A percentile compares a stretch with the other conserved stretches of the same genome.
phyloP scores from a whole-genome alignment of 1,140 invertebrate species.

The Gonatopus flavifemur region DNA sequence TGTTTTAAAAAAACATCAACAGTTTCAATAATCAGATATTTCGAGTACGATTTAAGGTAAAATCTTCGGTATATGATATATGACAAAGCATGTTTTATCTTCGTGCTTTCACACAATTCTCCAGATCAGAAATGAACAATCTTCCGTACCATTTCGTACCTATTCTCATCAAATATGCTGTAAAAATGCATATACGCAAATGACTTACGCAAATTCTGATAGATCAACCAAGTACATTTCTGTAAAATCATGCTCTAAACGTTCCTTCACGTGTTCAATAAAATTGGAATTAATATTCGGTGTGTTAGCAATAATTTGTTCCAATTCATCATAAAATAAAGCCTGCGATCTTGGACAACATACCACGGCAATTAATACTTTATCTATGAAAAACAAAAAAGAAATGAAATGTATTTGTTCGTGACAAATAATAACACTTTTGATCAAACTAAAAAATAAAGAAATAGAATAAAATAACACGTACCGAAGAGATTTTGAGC shows the following conservation, averaged over 20 bases:
- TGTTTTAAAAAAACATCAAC: too few species aligned
- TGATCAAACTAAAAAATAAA: background rate
- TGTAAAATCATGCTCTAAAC: slow-evolving; percentile 66
- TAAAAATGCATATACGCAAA: background rate
- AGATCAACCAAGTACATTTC: slow-evolving; percentile 34
- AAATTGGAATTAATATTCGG: slow-evolving; percentile 62
- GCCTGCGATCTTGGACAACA: slow-evolving; percentile 55
- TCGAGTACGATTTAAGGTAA: too few species aligned
- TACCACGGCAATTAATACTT: slow-evolving; percentile 43
- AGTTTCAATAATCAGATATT: too few species aligned
- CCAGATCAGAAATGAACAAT: too few species aligned
- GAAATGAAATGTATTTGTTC: background rate
- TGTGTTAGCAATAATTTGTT: slow-evolving; percentile 59
- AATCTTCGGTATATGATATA: too few species aligned
- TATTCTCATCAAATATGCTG: background rate
- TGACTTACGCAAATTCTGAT: too few species aligned
- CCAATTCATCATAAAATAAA: slow-evolving; percentile 75
- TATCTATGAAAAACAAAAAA: slow-evolving; percentile 38
- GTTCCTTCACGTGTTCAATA: slow-evolving; percentile 61
- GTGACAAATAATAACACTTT: background rate
- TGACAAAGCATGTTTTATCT: too few species aligned
- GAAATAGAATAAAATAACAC: slow-evolving; percentile 13
- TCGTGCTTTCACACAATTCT: too few species aligned
- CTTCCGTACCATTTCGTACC: too few species aligned
- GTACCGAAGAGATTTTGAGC: slow-evolving; percentile 45